Evolutionary conservation across 2,888 invertebrate genomes (phyloP), one percentile per base, ranked within the genome.

Genomic region (Agapetus fuscipes): DNA sequence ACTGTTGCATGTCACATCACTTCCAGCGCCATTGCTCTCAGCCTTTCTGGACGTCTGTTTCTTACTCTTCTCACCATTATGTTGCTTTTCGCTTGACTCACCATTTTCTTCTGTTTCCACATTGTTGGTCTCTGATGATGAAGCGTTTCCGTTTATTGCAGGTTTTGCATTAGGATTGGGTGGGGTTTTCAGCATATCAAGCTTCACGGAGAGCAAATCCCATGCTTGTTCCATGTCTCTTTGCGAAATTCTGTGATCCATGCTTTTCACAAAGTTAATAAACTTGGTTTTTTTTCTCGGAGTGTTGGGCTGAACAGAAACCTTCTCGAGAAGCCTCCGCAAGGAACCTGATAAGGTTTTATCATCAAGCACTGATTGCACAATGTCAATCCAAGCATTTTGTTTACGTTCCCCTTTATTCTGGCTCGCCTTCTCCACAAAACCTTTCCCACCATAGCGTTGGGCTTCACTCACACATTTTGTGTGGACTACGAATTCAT

Each of bases 381-480:
- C 72, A 58, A 78, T 71, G 54, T 81, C 78, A 11, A 81, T 68
- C 93, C 93, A 94, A 33, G 75, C 75, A 53, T 80, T 81, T 58
- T 94, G 94, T 56, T 91, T 93, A 48, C 72, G 76, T 56, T 86
- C 87, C 5, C 90, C 90, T 61, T 89, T 90, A 55, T 87, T 86
- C 39, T 78, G 74, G 9, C 65, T 61, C 11, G 73, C 66, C 54
- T 82, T 83, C 3, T 79, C 69, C 14, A 77, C 73, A 56, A 79
- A 86, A 28, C 82, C 80, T 60, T 84, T 86, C 1, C 83, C 89
- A 5, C 88, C 83, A 57, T 96, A 96, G 51, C 91, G 81, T 59
- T 93, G 81, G 17, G 82, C 83, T 65, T 96, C 81, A 0, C 83
- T 76, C 33, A 93, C 72, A 61, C 93, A 94, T 64, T 87, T 85